phyloP scores from a whole-genome alignment of 2,797 vertebrate species.

The Acanthurus leucopareius region DNA sequence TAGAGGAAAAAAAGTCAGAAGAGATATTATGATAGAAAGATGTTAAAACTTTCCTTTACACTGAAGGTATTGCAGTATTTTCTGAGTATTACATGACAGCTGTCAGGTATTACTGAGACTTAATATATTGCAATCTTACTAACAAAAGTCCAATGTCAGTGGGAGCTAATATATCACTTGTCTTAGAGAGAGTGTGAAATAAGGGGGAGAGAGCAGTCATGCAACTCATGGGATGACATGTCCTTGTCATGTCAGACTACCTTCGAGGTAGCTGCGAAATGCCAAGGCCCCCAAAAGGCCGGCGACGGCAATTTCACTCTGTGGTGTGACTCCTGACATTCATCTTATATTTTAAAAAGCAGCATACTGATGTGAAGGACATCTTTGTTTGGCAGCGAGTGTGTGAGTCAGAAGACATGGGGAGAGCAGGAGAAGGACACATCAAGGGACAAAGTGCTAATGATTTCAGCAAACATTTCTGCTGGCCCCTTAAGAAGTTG shows the following conservation, averaged over 20 bases:
- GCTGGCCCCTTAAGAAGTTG: constrained; percentile 29
- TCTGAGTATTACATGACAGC: constrained; percentile 15
- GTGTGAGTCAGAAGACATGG: constrained; percentile 27
- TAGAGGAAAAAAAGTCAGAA: background rate
- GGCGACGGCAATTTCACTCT: constrained; percentile 40
- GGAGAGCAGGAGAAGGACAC: constrained; percentile 30
- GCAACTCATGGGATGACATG: constrained; percentile 54
- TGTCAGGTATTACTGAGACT: constrained; percentile 27
- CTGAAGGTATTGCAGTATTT: constrained; percentile 10
- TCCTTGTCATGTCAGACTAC: constrained; percentile 67
- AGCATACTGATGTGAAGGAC: constrained; percentile 54
- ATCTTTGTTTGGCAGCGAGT: constrained; percentile 49
- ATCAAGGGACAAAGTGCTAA: constrained; percentile 30
- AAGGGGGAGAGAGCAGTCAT: constrained; percentile 34
- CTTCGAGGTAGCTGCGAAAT: constrained; percentile 62
- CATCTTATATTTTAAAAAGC: constrained; percentile 68
- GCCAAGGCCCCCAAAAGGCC: constrained; percentile 64
- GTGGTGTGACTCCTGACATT: constrained; percentile 55
- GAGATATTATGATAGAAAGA: constrained; percentile 14
- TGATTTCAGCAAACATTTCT: constrained; percentile 45
- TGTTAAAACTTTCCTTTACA: constrained; percentile 6
- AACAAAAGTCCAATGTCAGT: constrained; percentile 23
- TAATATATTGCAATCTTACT: constrained; percentile 51
- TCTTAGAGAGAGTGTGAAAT: constrained; percentile 39
- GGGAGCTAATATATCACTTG: constrained; percentile 42